Percentiles rank a stretch among this genome's conserved stretches.
Conservation (phyloP, 2,888 invertebrate genomes). For the Watsonalla cultraria region DNA sequence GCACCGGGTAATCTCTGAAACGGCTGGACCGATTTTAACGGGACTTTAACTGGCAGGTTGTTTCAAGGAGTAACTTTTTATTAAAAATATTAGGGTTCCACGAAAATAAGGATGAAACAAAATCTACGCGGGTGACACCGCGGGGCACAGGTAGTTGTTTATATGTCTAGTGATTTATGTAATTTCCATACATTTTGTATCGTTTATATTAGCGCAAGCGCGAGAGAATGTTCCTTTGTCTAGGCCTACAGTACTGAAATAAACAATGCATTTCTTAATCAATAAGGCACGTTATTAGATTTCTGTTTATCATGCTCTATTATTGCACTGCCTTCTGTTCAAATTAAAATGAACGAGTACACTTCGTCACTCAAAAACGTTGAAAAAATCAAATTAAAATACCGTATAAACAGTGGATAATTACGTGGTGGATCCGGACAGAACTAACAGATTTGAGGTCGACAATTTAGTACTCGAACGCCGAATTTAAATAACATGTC, state of each 20-base stretch:
- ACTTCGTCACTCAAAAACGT: constrained; percentile 29
- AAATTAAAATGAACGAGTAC: constrained; percentile 17
- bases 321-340: not conserved
- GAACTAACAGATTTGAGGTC: constrained; percentile 55
- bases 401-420: constrained; percentile 42
- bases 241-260: not conserved
- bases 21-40: too few species aligned
- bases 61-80: too few species aligned
- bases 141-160: too few species aligned
- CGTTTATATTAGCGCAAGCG: too few species aligned
- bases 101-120: too few species aligned
- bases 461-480: constrained; percentile 70
- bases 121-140: too few species aligned
- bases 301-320: not conserved
- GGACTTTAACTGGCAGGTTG: too few species aligned
- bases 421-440: constrained; percentile 70
- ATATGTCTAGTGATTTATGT: too few species aligned
- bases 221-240: too few species aligned
- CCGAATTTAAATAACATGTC: constrained; percentile 67
- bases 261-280: not conserved
- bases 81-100: too few species aligned
- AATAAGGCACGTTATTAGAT: not conserved
- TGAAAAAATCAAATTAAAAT: constrained; percentile 50
- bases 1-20: too few species aligned
- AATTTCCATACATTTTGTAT: too few species aligned